These are phyloP conservation scores for Limonius californicus DNA, from an alignment of 1,140 invertebrate genomes.

Conservation along the genomic window DNA sequence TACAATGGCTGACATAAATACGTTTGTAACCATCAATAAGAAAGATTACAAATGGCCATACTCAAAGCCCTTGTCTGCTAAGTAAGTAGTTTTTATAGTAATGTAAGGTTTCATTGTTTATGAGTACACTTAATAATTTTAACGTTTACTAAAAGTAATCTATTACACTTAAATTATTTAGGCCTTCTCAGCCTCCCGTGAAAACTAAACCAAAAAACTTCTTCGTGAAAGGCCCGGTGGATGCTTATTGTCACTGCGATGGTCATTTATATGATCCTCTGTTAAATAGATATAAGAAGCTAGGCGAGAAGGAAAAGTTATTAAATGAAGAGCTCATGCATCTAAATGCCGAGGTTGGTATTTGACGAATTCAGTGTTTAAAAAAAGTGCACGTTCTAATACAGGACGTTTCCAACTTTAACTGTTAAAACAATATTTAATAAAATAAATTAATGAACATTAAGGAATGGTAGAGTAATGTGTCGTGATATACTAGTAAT, in stretches of 20 bases:
- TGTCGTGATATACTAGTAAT: too few species aligned
- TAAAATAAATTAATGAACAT: too few species aligned
- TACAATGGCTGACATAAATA: slow-evolving; percentile 31
- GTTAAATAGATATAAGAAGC: slow-evolving; percentile 55
- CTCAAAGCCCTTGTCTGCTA: slow-evolving; percentile 51
- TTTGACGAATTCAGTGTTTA: too few species aligned
- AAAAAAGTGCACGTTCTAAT: too few species aligned
- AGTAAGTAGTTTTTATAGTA: slow-evolving; percentile 47
- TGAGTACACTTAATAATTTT: too few species aligned
- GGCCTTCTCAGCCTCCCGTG: slow-evolving; percentile 53
- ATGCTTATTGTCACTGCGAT: slow-evolving; percentile 54
- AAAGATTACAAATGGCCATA: slow-evolving; percentile 56
- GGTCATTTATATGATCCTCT: slow-evolving; percentile 52
- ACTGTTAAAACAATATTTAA: too few species aligned
- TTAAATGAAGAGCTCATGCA: slow-evolving; percentile 51
- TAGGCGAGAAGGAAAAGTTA: slow-evolving; percentile 54
- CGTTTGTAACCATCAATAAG: slow-evolving; percentile 49
- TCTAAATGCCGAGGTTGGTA: slow-evolving; percentile 48
- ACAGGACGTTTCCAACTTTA: too few species aligned
- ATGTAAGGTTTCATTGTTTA: too few species aligned
- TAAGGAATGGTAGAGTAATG: too few species aligned
- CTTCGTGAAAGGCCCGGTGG: slow-evolving; percentile 46
- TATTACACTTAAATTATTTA: too few species aligned
- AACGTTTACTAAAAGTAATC: too few species aligned
- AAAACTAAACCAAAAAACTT: slow-evolving; percentile 43